Base-by-base conservation (phyloP, 2,888 invertebrate species). In the Eumacrocentrus americanus region DNA sequence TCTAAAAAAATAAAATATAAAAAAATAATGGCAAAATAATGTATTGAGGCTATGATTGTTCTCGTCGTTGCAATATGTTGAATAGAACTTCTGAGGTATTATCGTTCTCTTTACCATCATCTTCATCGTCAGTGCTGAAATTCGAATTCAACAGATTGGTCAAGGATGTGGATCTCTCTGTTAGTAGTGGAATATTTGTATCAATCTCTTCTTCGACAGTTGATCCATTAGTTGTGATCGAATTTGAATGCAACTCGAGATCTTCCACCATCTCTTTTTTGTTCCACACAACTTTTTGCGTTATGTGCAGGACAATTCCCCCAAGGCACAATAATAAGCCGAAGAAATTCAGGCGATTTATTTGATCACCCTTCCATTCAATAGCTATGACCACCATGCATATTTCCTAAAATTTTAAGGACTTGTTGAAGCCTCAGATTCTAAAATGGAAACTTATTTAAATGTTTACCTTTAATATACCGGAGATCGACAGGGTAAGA, bases 401-500 rank as follows among this genome's bases (percentile, higher is more conserved):
- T 76, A 98, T 89, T 85, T 99, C 98, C 95, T 97, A 82, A 11
- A 85, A 85, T 46, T 20, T 46, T 46, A 54, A 64, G 50, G 20
- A 58, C 34, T 50, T 11, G 23, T 57, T 48, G 44, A 18, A 60
- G 18, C 16, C 18, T n/a, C 40, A 38, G 50, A 16, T 20, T 5
- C 47, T 3, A 37, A 64, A 47, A 38, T 40, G 12, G 9, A 37
- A 11, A 25, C 16, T 35, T n/a, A 44, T 35, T 40, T 61, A 9
- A 11, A 42, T 42, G 59, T 71, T 79, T 82, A 95, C 97, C 90
- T 99, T 99, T 77, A 97, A 91, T 77, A 99, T 96, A 60, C 98
- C 97, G 46, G 96, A 91, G 70, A 99, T 91, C 18, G 96, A 94
- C 42, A 99, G 84, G 0, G 98, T 98, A 56, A 99, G 88, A 84